Conservation (phyloP, 1,140 invertebrate species). For the Sitobion miscanthi region DNA sequence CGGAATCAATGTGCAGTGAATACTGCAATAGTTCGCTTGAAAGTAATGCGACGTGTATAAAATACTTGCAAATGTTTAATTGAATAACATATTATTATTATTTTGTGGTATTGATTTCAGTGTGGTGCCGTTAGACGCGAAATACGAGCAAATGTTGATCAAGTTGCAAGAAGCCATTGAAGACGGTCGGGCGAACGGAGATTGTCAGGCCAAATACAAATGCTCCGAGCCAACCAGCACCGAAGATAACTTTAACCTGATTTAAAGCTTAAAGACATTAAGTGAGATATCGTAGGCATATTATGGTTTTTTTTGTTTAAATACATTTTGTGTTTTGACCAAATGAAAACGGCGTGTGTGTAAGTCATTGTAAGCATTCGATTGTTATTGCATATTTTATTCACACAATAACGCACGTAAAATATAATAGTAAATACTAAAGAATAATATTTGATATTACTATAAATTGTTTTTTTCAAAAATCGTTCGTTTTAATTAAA, state of each 20-base stretch:
- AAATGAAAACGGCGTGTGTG: background rate
- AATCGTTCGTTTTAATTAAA: background rate
- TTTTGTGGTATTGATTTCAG: constrained; percentile 4
- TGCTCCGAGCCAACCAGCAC: background rate
- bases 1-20: no score
- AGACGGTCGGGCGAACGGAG: constrained; percentile 32
- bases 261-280: background rate
- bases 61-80: background rate
- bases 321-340: background rate
- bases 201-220: constrained; percentile 44
- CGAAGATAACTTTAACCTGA: background rate
- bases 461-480: background rate
- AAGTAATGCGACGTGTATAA: background rate
- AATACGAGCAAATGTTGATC: constrained; percentile 45
- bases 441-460: background rate
- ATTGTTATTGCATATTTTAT: background rate
- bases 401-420: background rate
- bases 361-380: background rate
- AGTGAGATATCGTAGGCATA: background rate
- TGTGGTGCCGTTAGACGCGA: background rate
- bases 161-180: constrained; percentile 47
- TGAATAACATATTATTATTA: background rate
- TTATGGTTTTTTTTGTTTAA: background rate
- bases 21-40: background rate
- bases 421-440: background rate